Evolutionary conservation across 2,888 invertebrate species (phyloP), one percentile per base, ranked within the genome.

Genomic region (Lathronympha strigana): DNA sequence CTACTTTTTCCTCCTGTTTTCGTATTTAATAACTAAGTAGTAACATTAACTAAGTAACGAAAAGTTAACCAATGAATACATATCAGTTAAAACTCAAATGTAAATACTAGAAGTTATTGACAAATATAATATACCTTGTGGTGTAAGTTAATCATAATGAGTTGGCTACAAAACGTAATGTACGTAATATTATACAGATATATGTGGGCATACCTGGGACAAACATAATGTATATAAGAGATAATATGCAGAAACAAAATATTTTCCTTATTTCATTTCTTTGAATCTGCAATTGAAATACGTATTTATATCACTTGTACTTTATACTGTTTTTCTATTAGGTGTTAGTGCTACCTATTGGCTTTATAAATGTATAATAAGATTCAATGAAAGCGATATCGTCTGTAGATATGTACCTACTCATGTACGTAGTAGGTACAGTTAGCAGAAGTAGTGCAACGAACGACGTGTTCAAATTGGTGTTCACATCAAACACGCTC

Each of bases 251-350:
- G 67, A 53, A 63, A 67, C 66, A 63, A 63, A 62, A 58, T 33
- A 49, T 71, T 68, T 69, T 71, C 74, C 72, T 71, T 68, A 71
- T 74, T 67, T 77, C 73, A 74, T 76, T 76, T 74, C 71, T 76
- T 79, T 79, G 72, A 72, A 68, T 69, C 69, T 71, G 77, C 67
- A 79, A 76, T 69, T 74, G 69, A 76, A 77, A 76, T 71, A 72
- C 43, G 60, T n/a, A n/a, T n/a, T 23, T 6, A 57, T 33, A 25
- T 23, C 17, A 58, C 60, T 64, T 64, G 51, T 53, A 45, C 58
- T 60, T 53, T 36, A 51, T 36, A 21, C 2, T 8, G 15, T 36
- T 21, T 19, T 36, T 33, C 53, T 36, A 23, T n/a, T 21, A 21
- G 13, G 13, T 47, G 23, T 23, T 13, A 13, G 45, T 21, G 21